Evolutionary conservation across 1,140 invertebrate genomes (phyloP).

Genomic region (Laupala kohalensis): DNA sequence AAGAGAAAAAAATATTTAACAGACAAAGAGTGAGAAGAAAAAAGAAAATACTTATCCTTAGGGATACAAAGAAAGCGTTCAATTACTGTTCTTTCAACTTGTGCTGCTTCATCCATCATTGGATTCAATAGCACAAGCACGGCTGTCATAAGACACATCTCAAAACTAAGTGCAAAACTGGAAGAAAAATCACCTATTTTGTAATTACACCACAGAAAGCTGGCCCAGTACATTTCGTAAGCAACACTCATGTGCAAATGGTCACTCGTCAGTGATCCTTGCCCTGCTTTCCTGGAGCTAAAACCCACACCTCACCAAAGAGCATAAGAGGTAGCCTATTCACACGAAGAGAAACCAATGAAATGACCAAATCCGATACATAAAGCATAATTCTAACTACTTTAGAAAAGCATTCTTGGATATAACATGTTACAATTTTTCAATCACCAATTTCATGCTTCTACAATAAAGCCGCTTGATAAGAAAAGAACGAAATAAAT

Average conservation of each 20-base stretch:
- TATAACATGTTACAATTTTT: neutral
- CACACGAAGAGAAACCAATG: neutral
- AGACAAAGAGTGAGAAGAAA: too few relatives aligned
- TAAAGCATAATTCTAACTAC: neutral
- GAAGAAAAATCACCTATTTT: neutral
- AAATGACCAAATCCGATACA: neutral
- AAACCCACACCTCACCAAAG: neutral
- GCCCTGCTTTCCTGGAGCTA: neutral
- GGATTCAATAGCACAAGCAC: too few relatives aligned
- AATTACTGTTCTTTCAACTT: too few relatives aligned
- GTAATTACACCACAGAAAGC: neutral
- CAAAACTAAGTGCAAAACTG: neutral
- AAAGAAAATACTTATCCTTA: too few relatives aligned
- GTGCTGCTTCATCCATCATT: too few relatives aligned
- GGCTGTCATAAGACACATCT: neutral
- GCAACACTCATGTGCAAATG: neutral
- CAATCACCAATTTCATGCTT: neutral
- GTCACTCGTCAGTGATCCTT: neutral
- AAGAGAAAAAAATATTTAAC: neutral
- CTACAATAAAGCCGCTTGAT: neutral
- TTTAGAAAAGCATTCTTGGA: neutral
- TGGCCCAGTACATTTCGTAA: neutral
- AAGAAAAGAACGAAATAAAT: neutral
- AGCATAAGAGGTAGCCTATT: neutral
- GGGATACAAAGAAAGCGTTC: too few relatives aligned